Conservation (phyloP, 2,797 vertebrate species). For the Echeneis naucrates region DNA sequence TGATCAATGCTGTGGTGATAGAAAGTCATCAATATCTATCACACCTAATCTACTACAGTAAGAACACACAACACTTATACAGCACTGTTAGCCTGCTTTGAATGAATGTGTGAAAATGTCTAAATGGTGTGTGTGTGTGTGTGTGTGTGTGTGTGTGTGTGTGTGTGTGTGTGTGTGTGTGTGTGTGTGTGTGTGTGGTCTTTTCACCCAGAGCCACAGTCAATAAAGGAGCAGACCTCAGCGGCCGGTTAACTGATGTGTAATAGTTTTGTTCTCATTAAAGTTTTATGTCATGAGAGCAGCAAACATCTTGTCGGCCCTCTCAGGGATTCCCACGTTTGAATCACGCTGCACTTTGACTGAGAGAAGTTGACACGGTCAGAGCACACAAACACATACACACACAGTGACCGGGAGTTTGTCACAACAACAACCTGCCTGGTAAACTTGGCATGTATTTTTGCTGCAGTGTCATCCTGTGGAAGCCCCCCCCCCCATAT, state of each 20-base stretch:
- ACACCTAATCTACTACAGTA: slow-evolving; percentile 54
- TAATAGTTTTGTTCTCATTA: slow-evolving; percentile 82
- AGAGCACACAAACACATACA: slow-evolving; percentile 18
- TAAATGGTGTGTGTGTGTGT: too few species aligned
- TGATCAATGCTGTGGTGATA: slow-evolving; percentile 48
- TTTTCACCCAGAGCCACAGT: slow-evolving; percentile 52
- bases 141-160: slow-evolving; percentile 49
- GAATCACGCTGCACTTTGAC: slow-evolving; percentile 53
- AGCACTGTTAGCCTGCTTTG: neutral
- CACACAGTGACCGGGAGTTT: slow-evolving; percentile 5
- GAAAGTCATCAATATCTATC: slow-evolving; percentile 57
- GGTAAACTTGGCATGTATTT: neutral
- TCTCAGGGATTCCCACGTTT: slow-evolving; percentile 50
- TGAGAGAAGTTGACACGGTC: slow-evolving; percentile 22
- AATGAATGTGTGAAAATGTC: neutral
- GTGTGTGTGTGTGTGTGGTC: slow-evolving; percentile 53
- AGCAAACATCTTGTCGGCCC: slow-evolving; percentile 41
- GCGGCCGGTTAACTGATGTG: slow-evolving; percentile 52
- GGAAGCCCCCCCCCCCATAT: neutral
- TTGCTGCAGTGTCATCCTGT: neutral
- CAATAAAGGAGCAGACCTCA: slow-evolving; percentile 64
- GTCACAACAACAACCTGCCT: neutral
- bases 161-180: slow-evolving; percentile 8
- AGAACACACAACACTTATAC: neutral
- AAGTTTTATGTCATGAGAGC: slow-evolving; percentile 76